Conservation (phyloP, 2,888 invertebrate species). For the Scrobipalpa costella region DNA sequence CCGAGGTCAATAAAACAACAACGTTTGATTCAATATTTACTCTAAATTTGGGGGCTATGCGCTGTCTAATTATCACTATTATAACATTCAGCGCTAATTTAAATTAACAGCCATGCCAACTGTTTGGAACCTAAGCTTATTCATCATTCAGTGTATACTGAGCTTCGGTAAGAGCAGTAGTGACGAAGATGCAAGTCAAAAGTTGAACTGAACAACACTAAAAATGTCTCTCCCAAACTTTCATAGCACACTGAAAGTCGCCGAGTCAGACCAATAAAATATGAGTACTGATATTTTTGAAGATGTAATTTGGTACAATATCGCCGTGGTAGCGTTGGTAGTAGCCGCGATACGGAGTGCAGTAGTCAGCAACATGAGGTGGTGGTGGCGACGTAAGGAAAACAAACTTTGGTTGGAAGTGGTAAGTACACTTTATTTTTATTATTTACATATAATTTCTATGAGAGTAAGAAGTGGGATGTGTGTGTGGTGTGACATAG, state of each 20-base stretch:
- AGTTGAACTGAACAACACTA: not conserved
- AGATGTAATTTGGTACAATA: conserved; percentile 4
- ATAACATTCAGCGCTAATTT: conserved; percentile 32
- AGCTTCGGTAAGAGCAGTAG: conserved; percentile 7
- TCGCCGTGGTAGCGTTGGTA: not conserved
- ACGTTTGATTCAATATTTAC: conserved; percentile 10
- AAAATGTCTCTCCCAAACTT: conserved; percentile 19
- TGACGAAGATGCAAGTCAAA: not conserved
- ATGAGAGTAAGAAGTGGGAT: no score
- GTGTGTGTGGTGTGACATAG: no score
- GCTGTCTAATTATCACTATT: conserved; percentile 31
- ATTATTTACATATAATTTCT: not conserved
- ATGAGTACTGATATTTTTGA: not conserved
- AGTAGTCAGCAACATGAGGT: conserved; percentile 36
- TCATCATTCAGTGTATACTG: conserved; percentile 5
- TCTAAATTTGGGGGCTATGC: conserved; percentile 25
- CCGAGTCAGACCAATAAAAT: conserved; percentile 17
- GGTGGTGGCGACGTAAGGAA: conserved; percentile 38
- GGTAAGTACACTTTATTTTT: conserved; percentile 34
- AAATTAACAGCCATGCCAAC: conserved; percentile 30
- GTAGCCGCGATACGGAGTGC: conserved; percentile 6
- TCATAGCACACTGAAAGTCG: conserved; percentile 19
- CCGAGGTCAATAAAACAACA: conserved; percentile 14
- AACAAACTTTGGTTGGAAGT: conserved; percentile 33
- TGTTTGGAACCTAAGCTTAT: not conserved